These are phyloP conservation scores for Momotus momota DNA, from an alignment of 2,797 vertebrate genomes.

Conservation along the genomic window DNA sequence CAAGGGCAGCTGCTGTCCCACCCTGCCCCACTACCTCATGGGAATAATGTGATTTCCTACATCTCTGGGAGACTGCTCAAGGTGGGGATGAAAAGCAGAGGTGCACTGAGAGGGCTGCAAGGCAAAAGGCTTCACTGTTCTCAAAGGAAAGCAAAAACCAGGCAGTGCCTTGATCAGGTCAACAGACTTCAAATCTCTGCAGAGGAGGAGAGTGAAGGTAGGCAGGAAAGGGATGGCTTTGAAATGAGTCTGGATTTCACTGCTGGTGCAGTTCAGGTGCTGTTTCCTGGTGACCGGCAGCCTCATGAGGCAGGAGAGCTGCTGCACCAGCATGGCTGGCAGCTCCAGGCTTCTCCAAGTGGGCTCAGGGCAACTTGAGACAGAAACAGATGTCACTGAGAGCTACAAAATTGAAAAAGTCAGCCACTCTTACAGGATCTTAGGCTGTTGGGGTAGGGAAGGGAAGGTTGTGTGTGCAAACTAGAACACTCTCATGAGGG, in stretches of 20 bases:
- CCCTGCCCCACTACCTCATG: fast-evolving
- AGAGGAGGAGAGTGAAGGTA: neutral
- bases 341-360: neutral
- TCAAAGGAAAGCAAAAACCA: neutral
- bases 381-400: neutral
- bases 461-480: neutral
- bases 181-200: neutral
- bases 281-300: neutral
- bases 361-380: neutral
- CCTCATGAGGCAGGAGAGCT: neutral
- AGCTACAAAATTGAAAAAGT: neutral
- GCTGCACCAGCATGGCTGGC: fast-evolving
- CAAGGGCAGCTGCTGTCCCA: neutral
- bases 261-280: neutral
- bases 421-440: neutral
- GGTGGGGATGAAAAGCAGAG: neutral
- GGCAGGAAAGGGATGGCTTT: neutral
- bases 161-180: neutral
- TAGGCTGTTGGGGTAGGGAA: neutral
- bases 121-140: neutral
- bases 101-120: neutral
- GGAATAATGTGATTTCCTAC: neutral
- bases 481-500: fast-evolving
- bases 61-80: neutral
- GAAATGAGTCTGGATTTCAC: neutral